Conservation (phyloP, 2,888 invertebrate species). For the Strigamia transsilvanica region DNA sequence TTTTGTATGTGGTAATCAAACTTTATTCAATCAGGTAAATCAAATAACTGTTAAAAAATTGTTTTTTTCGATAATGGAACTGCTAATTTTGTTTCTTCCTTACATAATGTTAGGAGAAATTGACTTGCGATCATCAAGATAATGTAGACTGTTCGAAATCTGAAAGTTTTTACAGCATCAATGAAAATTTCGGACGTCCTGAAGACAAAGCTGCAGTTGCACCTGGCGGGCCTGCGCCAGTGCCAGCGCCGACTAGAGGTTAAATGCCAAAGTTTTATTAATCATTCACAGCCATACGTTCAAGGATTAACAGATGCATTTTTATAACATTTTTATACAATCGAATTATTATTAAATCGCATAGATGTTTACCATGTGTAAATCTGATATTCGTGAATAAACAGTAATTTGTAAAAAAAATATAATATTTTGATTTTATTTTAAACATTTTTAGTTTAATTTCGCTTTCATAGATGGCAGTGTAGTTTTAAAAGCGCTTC, state of each 20-base stretch:
- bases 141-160: conserved; percentile 55
- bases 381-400: background rate
- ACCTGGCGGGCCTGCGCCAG: conserved; percentile 11
- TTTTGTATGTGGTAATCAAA: conserved; percentile 57
- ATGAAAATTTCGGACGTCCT: conserved; percentile 51
- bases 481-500: background rate
- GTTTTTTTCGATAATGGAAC: background rate
- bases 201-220: conserved; percentile 1
- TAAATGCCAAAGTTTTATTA: conserved; percentile 1
- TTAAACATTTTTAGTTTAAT: background rate
- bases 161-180: conserved; percentile 55
- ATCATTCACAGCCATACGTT: background rate
- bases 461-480: background rate
- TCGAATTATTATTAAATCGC: too few relatives aligned
- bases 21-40: conserved; percentile 56
- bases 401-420: conserved; percentile 5
- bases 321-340: background rate
- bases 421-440: background rate
- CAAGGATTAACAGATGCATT: background rate
- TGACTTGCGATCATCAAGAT: conserved; percentile 55
- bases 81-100: background rate
- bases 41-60: background rate
- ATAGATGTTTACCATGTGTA: background rate
- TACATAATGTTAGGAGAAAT: conserved; percentile 53
- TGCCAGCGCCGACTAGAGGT: conserved; percentile 20